Evolutionary conservation across 2,888 invertebrate species (phyloP).

Genomic region (Tiphia femorata): DNA sequence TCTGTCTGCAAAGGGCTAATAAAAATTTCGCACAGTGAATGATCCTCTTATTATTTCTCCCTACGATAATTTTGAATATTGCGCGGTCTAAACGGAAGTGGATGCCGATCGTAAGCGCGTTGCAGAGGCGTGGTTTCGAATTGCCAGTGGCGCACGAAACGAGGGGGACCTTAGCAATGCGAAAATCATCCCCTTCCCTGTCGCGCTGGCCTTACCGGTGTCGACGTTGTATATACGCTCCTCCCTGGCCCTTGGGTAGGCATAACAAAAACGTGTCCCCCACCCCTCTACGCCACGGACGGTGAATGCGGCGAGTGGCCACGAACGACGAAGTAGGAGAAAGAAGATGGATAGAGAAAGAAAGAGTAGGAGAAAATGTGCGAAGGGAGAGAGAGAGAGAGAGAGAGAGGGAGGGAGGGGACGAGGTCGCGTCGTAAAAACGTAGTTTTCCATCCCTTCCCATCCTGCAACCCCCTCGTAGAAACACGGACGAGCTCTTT

Average conservation of each 20-base stretch:
- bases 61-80: too few species aligned
- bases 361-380: not conserved
- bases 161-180: constrained; percentile 8
- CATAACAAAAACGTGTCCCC: constrained; percentile 38
- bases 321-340: too few species aligned
- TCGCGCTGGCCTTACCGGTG: constrained; percentile 17
- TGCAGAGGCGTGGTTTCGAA: constrained; percentile 24
- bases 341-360: constrained; percentile 4
- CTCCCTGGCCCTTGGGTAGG: constrained; percentile 35
- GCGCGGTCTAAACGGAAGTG: not conserved
- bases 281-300: constrained; percentile 34
- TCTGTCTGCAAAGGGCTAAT: too few species aligned
- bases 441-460: constrained; percentile 31
- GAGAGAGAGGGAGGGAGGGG: constrained; percentile 23
- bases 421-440: constrained; percentile 37
- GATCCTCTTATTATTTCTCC: too few species aligned
- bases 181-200: constrained; percentile 23
- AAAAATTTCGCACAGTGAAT: too few species aligned
- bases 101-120: too few species aligned
- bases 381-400: not conserved
- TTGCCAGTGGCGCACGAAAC: constrained; percentile 12
- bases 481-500: constrained; percentile 29
- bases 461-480: constrained; percentile 26
- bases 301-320: constrained; percentile 18
- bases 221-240: constrained; percentile 34